Conservation (phyloP, 2,113 vertebrate species). For the Lanius ludovicianus region DNA sequence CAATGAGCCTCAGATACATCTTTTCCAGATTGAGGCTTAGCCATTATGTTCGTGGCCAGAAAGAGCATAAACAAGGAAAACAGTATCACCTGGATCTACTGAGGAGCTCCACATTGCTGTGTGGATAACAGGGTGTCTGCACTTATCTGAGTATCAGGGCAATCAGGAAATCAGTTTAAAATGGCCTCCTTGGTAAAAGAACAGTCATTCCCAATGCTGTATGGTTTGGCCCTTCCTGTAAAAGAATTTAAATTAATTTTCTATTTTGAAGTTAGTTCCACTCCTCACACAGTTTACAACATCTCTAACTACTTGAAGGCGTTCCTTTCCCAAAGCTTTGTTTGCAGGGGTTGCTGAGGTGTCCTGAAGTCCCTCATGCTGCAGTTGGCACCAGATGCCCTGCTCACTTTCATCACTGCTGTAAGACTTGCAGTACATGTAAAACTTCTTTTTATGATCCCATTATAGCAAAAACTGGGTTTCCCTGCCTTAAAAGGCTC, state of each 20-base stretch:
- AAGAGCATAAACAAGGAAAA: neutral
- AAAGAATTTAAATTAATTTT: neutral
- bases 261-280: neutral
- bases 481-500: neutral
- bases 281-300: neutral
- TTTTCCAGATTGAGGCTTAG: neutral
- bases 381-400: neutral
- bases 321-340: neutral
- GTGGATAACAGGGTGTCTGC: neutral
- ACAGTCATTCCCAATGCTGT: neutral
- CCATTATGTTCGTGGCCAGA: neutral
- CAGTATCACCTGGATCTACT: neutral
- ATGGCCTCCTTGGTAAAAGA: neutral
- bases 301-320: neutral
- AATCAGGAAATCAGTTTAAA: neutral
- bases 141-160: neutral
- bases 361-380: neutral
- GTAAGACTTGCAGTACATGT: neutral
- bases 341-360: neutral
- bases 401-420: neutral
- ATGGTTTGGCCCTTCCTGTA: neutral
- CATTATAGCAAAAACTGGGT: neutral
- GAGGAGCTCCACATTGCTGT: neutral
- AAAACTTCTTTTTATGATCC: neutral
- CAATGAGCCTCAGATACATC: neutral